Conservation (phyloP, 2,113 vertebrate species). For the Suncus etruscus region DNA sequence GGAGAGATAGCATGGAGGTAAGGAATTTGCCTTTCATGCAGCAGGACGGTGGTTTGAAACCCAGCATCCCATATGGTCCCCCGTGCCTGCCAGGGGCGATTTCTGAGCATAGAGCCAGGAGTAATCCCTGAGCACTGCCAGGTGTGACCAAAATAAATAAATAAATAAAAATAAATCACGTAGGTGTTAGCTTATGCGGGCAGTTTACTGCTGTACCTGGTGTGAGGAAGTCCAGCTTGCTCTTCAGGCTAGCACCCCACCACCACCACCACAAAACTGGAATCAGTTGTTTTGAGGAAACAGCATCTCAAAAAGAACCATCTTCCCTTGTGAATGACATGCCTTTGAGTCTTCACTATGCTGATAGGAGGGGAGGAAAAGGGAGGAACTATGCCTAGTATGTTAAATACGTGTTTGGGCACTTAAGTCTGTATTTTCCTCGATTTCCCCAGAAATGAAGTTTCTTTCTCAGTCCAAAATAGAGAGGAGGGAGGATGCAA, state of each 20-base stretch:
- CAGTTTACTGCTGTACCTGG: neutral
- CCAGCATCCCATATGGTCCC: no score
- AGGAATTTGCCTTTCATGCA: no score
- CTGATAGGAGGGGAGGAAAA: slow-evolving; percentile 51
- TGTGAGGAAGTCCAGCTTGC: neutral
- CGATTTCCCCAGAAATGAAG: slow-evolving; percentile 58
- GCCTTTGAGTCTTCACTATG: slow-evolving; percentile 32
- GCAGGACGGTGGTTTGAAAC: no score
- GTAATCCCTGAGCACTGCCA: no score
- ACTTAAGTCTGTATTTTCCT: slow-evolving; percentile 58
- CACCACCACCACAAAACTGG: neutral
- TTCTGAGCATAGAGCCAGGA: no score
- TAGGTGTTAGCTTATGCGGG: neutral
- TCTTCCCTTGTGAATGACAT: slow-evolving; percentile 40
- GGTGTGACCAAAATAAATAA: no score
- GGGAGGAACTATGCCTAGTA: slow-evolving; percentile 65
- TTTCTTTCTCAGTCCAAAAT: slow-evolving; percentile 68
- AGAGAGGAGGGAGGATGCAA: slow-evolving; percentile 29
- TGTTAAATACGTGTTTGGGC: slow-evolving; percentile 49
- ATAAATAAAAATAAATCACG: slow-evolving; percentile 49
- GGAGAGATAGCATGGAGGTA: slow-evolving; percentile 81
- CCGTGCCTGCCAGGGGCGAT: no score
- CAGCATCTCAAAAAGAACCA: neutral
- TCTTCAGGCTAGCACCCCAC: neutral
- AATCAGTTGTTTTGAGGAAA: slow-evolving; percentile 33